Base-by-base conservation (phyloP, 2,888 invertebrate genomes). In the Odontocerum albicorne region DNA sequence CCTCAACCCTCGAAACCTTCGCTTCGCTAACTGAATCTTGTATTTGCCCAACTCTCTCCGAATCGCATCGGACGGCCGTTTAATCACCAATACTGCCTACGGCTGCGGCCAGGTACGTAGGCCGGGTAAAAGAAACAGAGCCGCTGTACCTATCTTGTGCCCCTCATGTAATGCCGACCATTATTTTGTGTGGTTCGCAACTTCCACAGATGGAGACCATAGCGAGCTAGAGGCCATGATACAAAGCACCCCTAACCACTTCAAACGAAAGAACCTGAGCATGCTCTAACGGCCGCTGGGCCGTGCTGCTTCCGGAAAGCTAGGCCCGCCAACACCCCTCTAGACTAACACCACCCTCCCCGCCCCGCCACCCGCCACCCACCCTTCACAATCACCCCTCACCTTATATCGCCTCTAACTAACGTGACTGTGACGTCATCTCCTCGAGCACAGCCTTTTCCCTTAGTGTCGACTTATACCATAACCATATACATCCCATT, bases 221-320 rank as follows among this genome's bases (percentile, higher is more conserved):
- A 78, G 78, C 73, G 78, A 78, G 73, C 77, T 78, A 70, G 78
- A 78, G 63, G 78, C 74, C 77, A 78, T 78, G 78, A 78, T 78
- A 69, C 77, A 77, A 78, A 78, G 75, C 63, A 78, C 77, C 74
- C 78, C 78, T 74, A 78, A 78, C 77, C 77, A 78, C 78, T 78
- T 77, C 77, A 78, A 78, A 78, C 72, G 78, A 77, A 78, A 78
- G 72, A 78, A 77, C 72, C 71, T 78, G 74, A 78, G 77, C 73
- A 78, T 78, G 78, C 78, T 78, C 75, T 78, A 77, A 57, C 54
- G 59, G 50, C 59, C 59, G 53, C 53, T 57, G 53, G 59, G 59
- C 57, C 55, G 59, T 31, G 54, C 49, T 45, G 53, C 56, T 50
- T 57, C 59, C 21, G 59, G 56, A 50, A 56, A 60, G 54, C 53